These are phyloP conservation scores for Formicarius rufipectus DNA, from an alignment of 2,113 vertebrate genomes.

Conservation along the genomic window DNA sequence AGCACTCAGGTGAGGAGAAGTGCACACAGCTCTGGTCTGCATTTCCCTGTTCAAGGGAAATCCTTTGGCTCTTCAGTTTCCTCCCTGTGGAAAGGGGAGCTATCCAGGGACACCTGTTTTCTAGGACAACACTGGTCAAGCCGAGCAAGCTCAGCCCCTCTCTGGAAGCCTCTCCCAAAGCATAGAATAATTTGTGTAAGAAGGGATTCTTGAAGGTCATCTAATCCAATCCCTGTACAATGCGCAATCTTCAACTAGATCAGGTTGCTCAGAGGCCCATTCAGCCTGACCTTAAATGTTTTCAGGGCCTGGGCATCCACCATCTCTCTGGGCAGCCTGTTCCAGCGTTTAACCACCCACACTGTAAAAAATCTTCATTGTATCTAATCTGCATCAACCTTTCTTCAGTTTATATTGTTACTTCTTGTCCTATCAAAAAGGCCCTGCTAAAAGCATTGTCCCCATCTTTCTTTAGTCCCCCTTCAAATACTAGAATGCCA, in stretches of 20 bases:
- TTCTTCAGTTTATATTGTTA: not conserved
- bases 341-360: not conserved
- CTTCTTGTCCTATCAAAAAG: not conserved
- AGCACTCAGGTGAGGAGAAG: not conserved
- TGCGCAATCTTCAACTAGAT: not conserved
- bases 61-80: not conserved
- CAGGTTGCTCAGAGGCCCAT: not conserved
- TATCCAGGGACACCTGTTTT: not conserved
- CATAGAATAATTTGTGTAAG: not conserved
- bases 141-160: fast-evolving
- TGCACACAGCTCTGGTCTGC: not conserved
- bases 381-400: not conserved
- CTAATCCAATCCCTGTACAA: not conserved
- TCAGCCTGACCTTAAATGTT: not conserved
- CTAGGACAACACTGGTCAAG: not conserved
- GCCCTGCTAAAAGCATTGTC: not conserved
- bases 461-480: not conserved
- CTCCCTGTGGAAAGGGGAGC: not conserved
- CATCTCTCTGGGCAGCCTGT: not conserved
- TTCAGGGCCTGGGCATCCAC: not conserved
- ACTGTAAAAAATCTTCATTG: not conserved
- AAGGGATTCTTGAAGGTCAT: not conserved
- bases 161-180: not conserved
- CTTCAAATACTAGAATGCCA: not conserved
- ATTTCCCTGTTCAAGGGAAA: not conserved